Base-by-base conservation (phyloP, 1,140 invertebrate genomes). In the Epicauta chinensis region DNA sequence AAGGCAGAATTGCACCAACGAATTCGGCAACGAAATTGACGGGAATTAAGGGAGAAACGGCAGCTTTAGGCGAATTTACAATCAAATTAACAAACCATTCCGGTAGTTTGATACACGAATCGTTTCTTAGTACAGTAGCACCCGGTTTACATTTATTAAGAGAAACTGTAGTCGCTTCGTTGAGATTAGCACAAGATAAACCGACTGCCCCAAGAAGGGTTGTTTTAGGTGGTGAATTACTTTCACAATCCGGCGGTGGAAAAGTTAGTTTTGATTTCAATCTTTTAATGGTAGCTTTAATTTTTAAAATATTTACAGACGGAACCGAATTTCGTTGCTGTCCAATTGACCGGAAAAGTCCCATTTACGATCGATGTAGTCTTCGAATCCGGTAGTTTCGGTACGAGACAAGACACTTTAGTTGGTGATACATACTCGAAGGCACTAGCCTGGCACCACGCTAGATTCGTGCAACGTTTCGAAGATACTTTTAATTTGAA, bases 361-460 rank as follows among this genome's bases (percentile, higher is more conserved):
- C 91, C 93, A 0, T 90, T 93, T 62, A 79, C 84, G 15, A 73
- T 97, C 49, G 93, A 97, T 66, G 75, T 96, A 0, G 80, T 85
- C 7, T 97, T 87, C 68, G 86, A 93, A 61, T 91, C 88, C 0
- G 82, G 77, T 1, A 86, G 76, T 75, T 80, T 77, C 56, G 64
- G 68, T 1, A 72, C 77, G 47, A 70, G 81, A 42, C 71, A 70
- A 1, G 71, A 77, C 30, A 74, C 73, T 52, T 67, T 89, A 12
- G 70, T 71, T 9, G 86, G 84, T 3, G 68, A 83, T 6, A 69
- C 72, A 2, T 91, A 84, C 56, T 77, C 81, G 6, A 70, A 75
- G 13, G 71, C 77, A 10, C 62, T 96, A 14, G 62, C 74, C n/a
- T 71, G 77, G 36, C 79, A 84, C 52, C 76, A 76, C 29, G 62